Percentiles rank a stretch among this genome's conserved stretches.
Evolutionary conservation across 2,797 vertebrate genomes (phyloP).

Genomic region (Gila robusta): DNA sequence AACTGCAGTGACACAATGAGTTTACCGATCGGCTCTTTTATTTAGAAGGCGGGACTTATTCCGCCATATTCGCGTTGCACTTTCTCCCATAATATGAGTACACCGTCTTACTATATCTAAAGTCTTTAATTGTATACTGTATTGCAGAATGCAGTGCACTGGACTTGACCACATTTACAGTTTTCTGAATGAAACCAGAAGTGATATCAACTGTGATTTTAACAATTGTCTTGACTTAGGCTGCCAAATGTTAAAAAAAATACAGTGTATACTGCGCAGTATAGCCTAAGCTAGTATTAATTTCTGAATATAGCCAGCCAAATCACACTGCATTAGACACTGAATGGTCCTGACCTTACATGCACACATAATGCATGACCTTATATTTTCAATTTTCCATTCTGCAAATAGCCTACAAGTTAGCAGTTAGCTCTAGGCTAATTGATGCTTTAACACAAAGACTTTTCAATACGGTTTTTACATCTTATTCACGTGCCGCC

Average conservation of each 20-base stretch:
- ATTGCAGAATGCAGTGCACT: too few relatives aligned
- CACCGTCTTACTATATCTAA: too few relatives aligned
- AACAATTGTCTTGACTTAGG: too few relatives aligned
- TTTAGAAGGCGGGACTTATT: neutral
- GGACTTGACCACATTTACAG: too few relatives aligned
- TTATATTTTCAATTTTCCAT: neutral
- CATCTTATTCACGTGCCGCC: neutral
- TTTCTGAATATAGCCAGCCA: neutral
- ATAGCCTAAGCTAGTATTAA: neutral
- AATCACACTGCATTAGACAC: neutral
- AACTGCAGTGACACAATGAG: too few relatives aligned
- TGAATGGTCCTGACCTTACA: neutral
- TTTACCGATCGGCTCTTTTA: neutral
- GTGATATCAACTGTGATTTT: too few relatives aligned
- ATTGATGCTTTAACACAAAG: conserved; percentile 15
- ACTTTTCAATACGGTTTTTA: conserved; percentile 17
- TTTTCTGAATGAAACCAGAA: too few relatives aligned
- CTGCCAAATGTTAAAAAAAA: neutral
- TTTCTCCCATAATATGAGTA: neutral
- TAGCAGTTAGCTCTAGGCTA: conserved; percentile 1
- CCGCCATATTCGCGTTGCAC: too few relatives aligned
- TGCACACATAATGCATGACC: neutral
- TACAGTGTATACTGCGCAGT: neutral
- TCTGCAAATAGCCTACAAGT: neutral
- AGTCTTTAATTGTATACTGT: too few relatives aligned